Evolutionary conservation across 1,140 invertebrate species (phyloP), one percentile per base, ranked within the genome.

Genomic region (Akabosia matsudoensis): DNA sequence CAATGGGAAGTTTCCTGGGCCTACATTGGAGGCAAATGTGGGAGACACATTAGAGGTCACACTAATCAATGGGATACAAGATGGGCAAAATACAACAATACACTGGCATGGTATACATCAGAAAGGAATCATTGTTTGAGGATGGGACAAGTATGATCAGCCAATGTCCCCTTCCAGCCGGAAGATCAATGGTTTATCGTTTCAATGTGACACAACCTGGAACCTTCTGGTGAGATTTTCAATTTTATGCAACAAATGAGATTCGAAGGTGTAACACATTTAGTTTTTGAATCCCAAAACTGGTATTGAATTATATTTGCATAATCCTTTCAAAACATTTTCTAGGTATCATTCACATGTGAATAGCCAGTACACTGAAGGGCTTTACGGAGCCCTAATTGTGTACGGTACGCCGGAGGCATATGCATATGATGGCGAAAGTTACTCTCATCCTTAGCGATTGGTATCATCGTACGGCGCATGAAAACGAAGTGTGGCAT

Each of bases 41-140:
- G 78, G 78, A 22, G 78, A 79, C 31, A 74, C 73, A 10, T 56
- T 74, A 22, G 30, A 74, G 31, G 28, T 74, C 18, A 56, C 31
- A 7, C 45, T 61, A 14, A 24, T 31, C 1, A 78, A 78, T 54
- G 28, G 30, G 1, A 78, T 78, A 22, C 76, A 78, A 54, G 74
- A 78, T 45, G 64, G 73, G 13, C 76, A 78, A 72, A 78, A 78
- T 45, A 37, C 67, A 31, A 71, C 61, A 1, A 14, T 78, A 10
- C 76, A 78, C 30, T 75, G 76, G 73, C 76, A 78, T 37, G 76
- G 76, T n/a, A 51, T 76, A 24, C 51, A 75, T 24, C 73, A 74
- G 72, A 74, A 75, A 1, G 70, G 74, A 67, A 0, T 51, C 75
- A 16, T 33, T 33, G 16, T 74, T 76, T 56, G 61, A 74, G 16